Base-by-base conservation (phyloP, 2,888 invertebrate species). In the Rhorus exstirpatorius region DNA sequence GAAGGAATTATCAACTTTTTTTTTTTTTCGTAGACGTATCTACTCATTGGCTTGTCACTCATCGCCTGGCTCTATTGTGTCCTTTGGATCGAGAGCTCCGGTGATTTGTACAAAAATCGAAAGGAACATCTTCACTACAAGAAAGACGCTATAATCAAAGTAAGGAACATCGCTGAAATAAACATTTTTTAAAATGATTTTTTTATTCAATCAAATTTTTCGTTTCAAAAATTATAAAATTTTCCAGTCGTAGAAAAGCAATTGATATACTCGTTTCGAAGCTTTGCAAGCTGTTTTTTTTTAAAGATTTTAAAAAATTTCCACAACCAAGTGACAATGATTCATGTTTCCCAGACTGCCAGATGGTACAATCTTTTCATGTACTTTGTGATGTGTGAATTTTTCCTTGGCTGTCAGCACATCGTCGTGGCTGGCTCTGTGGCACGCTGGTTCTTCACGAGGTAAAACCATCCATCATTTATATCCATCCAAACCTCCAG, bases 41-140 rank as follows among this genome's bases (percentile, higher is more conserved):
- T 95, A 60, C 90, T 94, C 1, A 91, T 95, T 44, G 93, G 94
- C 0, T 82, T 94, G 1, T 93, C 94, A 61, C 93, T 95, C 31
- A 92, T 94, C 41, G 92, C 94, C 61, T 96, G 95, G 95, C 90
- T 95, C 67, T 94, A 94, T 82, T 94, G 95, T 67, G 93, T 94
- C 78, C 90, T 96, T 31, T 95, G 94, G 93, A 94, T 96, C 82
- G 95, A 95, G 89, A 95, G 95, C 86, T 93, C 95, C 1, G 96
- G 96, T 4, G 88, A 90, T 65, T 85, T 90, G n/a, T 90, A 91
- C 67, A 82, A 83, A 41, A 91, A 91, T 49, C 31, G 14, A n/a
- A 88, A 88, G 46, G 70, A 84, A 41, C 90, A 89, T 60, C 74
- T 88, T 41, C 86, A 87, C 44, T 91, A 87, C 60, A 86, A 80